Evolutionary conservation across 2,888 invertebrate species (phyloP), one percentile per base, ranked within the genome.

Genomic region (Tetragonisca angustula): DNA sequence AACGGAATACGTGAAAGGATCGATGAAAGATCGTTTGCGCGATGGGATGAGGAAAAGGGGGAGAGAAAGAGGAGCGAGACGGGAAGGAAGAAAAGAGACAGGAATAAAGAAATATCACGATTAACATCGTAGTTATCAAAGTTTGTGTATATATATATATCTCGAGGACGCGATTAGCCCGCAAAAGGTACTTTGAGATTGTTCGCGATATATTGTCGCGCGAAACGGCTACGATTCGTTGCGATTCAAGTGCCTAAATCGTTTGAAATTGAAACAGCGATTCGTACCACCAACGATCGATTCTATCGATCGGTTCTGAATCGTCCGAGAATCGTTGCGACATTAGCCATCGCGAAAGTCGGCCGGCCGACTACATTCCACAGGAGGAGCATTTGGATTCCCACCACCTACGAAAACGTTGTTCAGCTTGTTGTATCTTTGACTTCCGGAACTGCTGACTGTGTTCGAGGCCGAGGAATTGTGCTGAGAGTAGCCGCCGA

Each of bases 341-440:
- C 81, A 88, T 94, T 94, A 94, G 91, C 93, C 94, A 71, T 94
- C 94, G 36, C 93, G 92, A 77, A 93, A 92, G 80, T 94, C 93
- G 80, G 92, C 92, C 76, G 93, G 86, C 67, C 93, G 92, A 86
- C 90, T 92, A 59, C 93, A 90, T 76, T 94, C 94, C 65, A 92
- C 87, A 32, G 92, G 80, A 50, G 92, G 79, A 50, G 87, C 88
- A 56, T 89, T 92, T 59, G 91, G 89, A 84, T 92, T 94, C 81
- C 90, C 92, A 43, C 90, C 90, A 49, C 89, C 89, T 79, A 91
- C 87, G 79, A 94, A 93, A 69, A 93, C 90, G 75, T 92, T 94
- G 88, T 93, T 94, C 79, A 94, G 89, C 81, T 94, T 94, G 85
- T 94, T 94, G 89, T 94, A 94, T 88, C 94, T 91, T 85, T 94